Conservation (phyloP, 2,797 vertebrate species). For the Cossypha niveicapilla region DNA sequence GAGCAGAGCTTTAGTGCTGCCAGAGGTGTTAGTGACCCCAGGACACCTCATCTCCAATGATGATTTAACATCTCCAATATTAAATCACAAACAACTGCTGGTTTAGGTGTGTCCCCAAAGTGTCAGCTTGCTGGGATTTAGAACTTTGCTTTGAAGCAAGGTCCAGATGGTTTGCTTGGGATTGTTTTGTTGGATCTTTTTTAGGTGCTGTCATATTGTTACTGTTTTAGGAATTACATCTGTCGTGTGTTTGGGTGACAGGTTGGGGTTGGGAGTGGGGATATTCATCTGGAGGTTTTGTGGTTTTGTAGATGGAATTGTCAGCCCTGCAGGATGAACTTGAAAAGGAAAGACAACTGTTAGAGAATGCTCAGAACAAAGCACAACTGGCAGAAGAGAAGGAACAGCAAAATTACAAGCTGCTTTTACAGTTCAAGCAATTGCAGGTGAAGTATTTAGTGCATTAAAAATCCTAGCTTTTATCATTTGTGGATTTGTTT, state of each 20-base stretch:
- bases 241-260: background rate
- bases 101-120: background rate
- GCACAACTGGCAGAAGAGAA: constrained; percentile 74
- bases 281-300: background rate
- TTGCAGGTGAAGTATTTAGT: constrained; percentile 74
- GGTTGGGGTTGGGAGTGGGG: background rate
- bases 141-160: background rate
- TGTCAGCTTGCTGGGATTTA: background rate
- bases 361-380: constrained; percentile 74
- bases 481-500: background rate
- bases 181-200: background rate
- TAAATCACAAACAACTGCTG: background rate
- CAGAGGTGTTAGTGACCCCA: background rate
- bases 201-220: background rate
- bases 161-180: background rate
- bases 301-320: constrained; percentile 74
- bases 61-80: accelerated
- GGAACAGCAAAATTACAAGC: constrained; percentile 72
- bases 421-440: constrained; percentile 72
- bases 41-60: accelerated
- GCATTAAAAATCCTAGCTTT: background rate
- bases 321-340: constrained; percentile 78
- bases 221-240: background rate
- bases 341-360: constrained; percentile 77
- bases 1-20: background rate